Evolutionary conservation across 2,113 vertebrate species (phyloP), one percentile per base, ranked within the genome.

Genomic region (Pongo abelii): DNA sequence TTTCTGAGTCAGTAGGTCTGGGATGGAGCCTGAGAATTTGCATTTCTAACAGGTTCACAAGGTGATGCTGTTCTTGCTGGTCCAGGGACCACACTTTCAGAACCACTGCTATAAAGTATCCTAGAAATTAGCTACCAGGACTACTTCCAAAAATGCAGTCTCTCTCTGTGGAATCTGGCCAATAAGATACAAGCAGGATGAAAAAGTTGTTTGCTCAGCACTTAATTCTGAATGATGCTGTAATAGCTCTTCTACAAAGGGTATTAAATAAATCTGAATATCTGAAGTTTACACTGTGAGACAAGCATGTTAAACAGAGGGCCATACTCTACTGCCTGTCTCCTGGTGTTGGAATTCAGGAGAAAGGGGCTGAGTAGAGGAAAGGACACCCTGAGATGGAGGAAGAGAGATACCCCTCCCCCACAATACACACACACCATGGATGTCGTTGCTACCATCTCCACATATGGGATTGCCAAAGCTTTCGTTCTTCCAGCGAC

Each of bases 221-320:
- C n/a, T 97, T 85, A 85, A 94, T 91, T 94, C 22, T 97, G 85
- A 94, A 81, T 50, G 64, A 85, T 84, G 55, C 32, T 89, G 6
- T 78, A 87, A 81, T 32, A 74, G n/a, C 43, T 90, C 3, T 32
- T 94, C 32, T 94, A 64, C 55, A 70, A 92, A 94, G 61, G 50
- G 40, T 79, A 92, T 52, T 93, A n/a, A 23, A 4, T 72, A 92
- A 80, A 94, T 92, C 55, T 38, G 57, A 96, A 85, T 81, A 79
- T 89, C 91, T 93, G 35, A 86, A 43, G 40, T 96, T 93, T 83
- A 4, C 27, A 75, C 46, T 81, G 74, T 92, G 91, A 93, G 27
- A 32, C 52, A 79, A 84, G n/a, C 8, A 18, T 25, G 32, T 61
- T 83, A 55, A 20, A 85, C 52, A 92, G 46, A 92, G 25, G 46